Base-by-base conservation (phyloP, 1,140 invertebrate species). In the Drosophila prosaltans region DNA sequence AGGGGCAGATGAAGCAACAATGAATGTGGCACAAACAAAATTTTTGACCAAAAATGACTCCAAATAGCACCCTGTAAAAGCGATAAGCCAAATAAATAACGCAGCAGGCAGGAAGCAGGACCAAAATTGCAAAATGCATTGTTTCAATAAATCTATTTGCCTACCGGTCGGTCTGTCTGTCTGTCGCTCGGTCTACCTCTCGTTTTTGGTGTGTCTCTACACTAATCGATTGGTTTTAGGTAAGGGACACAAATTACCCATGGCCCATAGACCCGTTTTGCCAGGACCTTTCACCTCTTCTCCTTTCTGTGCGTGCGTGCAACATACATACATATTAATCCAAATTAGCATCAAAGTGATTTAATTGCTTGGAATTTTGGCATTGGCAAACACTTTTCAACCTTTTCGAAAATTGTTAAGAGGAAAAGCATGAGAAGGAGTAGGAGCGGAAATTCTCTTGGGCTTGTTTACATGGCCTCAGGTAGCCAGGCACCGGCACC, bases 291-390 rank as follows among this genome's bases (percentile, higher is more conserved):
- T 36, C 39, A 16, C 39, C 39, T 11, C 39, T 11, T 0, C 10
- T 9, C 3, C 11, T 16, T 3, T 26, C 21, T 24, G 45, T 51
- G 16, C 21, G 45, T 21, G 45, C 7, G 45, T 51, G 21, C 45
- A 48, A 48, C 7, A 21, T 45, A 64, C 69, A 82, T 90, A 91
- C 84, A 90, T 91, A 92, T 92, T 92, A 92, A 92, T 92, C 91
- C 91, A 91, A 92, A 92, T 92, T 92, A 92, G 82, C 91, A 92
- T 92, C 91, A 92, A 92, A 92, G 91, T 92, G 91, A 92, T 92
- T 92, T 92, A 92, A 92, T 92, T 92, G 91, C 91, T 92, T 90
- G 91, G 91, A 92, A 92, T 92, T 91, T 89, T 85, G 67, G 85
- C 86, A 80, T 84, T 80, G 79, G 69, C 86, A 90, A 85, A 90